Conservation (phyloP, 2,113 vertebrate species). For the Hystrix brachyura region DNA sequence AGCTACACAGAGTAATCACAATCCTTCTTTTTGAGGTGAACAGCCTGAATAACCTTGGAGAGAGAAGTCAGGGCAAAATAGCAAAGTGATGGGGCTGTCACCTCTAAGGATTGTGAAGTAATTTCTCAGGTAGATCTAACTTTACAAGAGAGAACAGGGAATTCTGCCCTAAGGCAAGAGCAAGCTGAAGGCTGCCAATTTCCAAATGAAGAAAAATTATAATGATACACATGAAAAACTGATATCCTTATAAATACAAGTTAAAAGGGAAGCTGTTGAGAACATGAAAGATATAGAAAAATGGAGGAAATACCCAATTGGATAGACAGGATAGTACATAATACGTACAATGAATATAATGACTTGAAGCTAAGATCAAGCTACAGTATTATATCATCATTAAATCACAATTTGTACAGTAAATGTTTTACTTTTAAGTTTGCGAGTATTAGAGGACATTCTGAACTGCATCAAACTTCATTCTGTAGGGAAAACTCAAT, state of each 20-base stretch:
- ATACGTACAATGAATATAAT: not conserved
- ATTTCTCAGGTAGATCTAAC: slow-evolving; percentile 12
- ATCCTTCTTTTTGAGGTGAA: slow-evolving; percentile 56
- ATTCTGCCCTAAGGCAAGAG: not conserved
- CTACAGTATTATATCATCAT: not conserved
- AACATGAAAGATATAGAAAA: not conserved
- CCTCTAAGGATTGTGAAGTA: not conserved
- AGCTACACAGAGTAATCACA: slow-evolving; percentile 56
- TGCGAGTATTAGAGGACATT: not conserved
- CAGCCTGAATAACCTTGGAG: slow-evolving; percentile 68
- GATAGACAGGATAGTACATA: slow-evolving; percentile 12
- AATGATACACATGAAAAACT: slow-evolving; percentile 29
- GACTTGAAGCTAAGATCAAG: slow-evolving; percentile 12
- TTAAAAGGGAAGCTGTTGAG: not conserved
- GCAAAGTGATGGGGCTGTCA: slow-evolving; percentile 35
- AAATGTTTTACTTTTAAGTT: slow-evolving; percentile 57
- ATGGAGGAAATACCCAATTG: not conserved
- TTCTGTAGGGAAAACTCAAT: not conserved
- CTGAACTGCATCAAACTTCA: not conserved
- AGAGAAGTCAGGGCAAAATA: slow-evolving; percentile 62
- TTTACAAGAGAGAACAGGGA: slow-evolving; percentile 13
- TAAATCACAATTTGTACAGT: slow-evolving; percentile 18
- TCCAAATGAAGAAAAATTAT: slow-evolving; percentile 57
- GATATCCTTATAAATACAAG: slow-evolving; percentile 22
- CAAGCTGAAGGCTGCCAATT: not conserved